Conservation (phyloP, 2,888 invertebrate species). For the Dorcus hopei region DNA sequence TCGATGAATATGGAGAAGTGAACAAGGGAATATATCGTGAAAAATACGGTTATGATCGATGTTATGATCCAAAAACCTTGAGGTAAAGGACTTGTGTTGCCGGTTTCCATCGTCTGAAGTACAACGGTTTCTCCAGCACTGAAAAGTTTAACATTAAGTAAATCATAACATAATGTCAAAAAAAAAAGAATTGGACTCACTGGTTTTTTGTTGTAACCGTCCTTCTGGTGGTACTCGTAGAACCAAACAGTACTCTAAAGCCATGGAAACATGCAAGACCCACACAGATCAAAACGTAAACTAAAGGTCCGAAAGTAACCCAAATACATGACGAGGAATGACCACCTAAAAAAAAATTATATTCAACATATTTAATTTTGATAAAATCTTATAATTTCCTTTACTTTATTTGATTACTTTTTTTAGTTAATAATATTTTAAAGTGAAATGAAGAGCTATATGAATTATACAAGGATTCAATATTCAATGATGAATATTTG, state of each 20-base stretch:
- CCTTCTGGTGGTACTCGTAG: slow-evolving; percentile 38
- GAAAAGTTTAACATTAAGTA: slow-evolving; percentile 33
- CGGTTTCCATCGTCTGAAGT: slow-evolving; percentile 59
- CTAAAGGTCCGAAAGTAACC: slow-evolving; percentile 64
- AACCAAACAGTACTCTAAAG: slow-evolving; percentile 56
- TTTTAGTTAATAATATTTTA: too few species aligned
- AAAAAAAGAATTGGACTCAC: slow-evolving; percentile 31
- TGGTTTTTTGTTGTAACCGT: slow-evolving; percentile 43
- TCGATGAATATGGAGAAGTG: slow-evolving; percentile 69
- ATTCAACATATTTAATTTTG: not conserved
- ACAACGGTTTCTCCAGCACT: slow-evolving; percentile 68
- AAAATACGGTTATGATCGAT: slow-evolving; percentile 59
- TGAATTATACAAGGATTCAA: too few species aligned
- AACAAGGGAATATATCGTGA: slow-evolving; percentile 64
- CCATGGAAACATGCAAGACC: slow-evolving; percentile 67
- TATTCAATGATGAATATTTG: too few species aligned
- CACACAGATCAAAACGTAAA: slow-evolving; percentile 61
- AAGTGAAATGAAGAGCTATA: too few species aligned
- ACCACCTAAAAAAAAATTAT: slow-evolving; percentile 52
- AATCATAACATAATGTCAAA: not conserved
- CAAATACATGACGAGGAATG: slow-evolving; percentile 63
- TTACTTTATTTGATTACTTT: too few species aligned
- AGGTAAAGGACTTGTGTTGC: slow-evolving; percentile 59
- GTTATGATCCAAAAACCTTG: slow-evolving; percentile 67
- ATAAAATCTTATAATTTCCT: too few species aligned